These are phyloP conservation scores for Oscheius sp. DNA, from an alignment of 2,888 invertebrate species.

Conservation along the genomic window DNA sequence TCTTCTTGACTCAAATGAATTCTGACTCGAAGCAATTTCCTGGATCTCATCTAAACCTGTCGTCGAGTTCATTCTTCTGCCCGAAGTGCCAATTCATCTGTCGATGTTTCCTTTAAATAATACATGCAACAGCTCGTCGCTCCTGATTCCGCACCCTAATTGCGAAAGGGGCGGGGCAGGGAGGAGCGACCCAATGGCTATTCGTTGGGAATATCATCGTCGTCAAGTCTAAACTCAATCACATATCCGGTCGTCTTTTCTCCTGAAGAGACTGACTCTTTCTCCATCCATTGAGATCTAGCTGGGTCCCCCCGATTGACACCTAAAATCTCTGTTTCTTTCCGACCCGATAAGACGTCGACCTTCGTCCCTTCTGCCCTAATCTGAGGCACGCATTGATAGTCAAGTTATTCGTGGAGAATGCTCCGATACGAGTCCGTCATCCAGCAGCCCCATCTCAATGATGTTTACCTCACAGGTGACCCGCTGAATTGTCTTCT, in stretches of 20 bases:
- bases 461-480: not conserved
- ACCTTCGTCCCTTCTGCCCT: slow-evolving; percentile 20
- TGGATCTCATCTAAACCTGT: not conserved
- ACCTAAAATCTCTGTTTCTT: slow-evolving; percentile 16
- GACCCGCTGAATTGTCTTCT: not conserved
- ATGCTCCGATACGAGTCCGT: slow-evolving; percentile 15
- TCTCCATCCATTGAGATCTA: not conserved
- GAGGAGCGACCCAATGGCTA: slow-evolving; percentile 16
- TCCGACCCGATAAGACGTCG: slow-evolving; percentile 6
- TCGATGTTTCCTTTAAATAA: slow-evolving; percentile 30
- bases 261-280: not conserved
- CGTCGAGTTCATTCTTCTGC: not conserved
- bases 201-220: slow-evolving; percentile 15
- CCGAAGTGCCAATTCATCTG: slow-evolving; percentile 16
- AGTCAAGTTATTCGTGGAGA: too few species aligned
- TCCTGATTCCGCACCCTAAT: slow-evolving; percentile 27
- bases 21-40: not conserved
- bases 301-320: not conserved
- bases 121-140: slow-evolving; percentile 32
- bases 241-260: not conserved
- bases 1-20: not conserved
- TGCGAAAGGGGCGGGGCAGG: slow-evolving; percentile 15
- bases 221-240: slow-evolving; percentile 21
- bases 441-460: not conserved
- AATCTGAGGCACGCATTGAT: slow-evolving; percentile 21